Evolutionary conservation across 2,888 invertebrate genomes (phyloP).

Genomic region (Cataglyphis livida): DNA sequence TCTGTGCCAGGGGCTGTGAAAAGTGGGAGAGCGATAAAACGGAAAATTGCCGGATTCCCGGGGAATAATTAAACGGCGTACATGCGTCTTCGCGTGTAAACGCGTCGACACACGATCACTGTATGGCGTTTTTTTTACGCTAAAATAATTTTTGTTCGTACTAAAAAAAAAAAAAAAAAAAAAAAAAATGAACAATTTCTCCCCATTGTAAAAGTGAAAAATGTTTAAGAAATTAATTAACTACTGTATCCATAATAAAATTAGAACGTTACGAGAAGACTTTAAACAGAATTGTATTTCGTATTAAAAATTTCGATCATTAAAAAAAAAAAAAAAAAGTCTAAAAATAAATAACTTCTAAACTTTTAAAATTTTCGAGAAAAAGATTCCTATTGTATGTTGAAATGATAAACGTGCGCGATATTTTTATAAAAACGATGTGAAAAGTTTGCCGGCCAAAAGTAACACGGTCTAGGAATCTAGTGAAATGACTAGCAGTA

Average conservation of each 20-base stretch:
- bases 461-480: conserved; percentile 18
- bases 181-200: neutral
- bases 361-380: neutral
- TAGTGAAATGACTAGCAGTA: conserved; percentile 34
- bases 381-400: neutral
- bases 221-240: neutral
- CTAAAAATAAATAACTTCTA: neutral
- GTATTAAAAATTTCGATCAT: neutral
- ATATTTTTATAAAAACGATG: neutral
- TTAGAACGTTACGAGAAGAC: neutral
- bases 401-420: neutral
- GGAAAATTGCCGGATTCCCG: conserved; percentile 81
- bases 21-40: conserved; percentile 75
- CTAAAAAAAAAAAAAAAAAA: neutral
- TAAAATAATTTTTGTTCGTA: neutral
- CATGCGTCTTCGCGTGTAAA: conserved; percentile 45
- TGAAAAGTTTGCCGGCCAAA: conserved; percentile 10
- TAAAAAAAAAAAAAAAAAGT: neutral
- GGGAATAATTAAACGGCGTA: conserved; percentile 78
- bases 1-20: conserved; percentile 28
- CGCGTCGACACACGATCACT: conserved; percentile 10
- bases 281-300: neutral
- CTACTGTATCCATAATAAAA: neutral
- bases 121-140: neutral
- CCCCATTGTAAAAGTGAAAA: neutral